Evolutionary conservation across 2,113 vertebrate species (phyloP), one percentile per base, ranked within the genome.

Genomic region (Megaptera novaeangliae): DNA sequence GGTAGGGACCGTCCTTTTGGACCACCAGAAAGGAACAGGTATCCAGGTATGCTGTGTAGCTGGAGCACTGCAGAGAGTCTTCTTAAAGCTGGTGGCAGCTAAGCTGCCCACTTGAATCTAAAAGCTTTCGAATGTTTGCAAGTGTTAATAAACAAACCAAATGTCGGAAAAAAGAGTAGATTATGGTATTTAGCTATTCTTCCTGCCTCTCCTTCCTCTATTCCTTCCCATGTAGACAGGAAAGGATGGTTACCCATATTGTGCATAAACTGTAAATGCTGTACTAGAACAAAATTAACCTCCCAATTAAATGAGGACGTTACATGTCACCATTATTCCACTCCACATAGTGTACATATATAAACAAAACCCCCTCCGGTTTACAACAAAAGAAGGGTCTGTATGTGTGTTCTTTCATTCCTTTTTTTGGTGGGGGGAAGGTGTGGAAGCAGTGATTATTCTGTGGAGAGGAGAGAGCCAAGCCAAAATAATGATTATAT

Each of bases 401-500:
- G 20, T 83, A 13, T 34, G 2, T 39, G 0, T 59, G 7, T 59
- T 20, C 52, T 81, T 34, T n/a, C 39, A 29, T 61, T 64, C 2
- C 23, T 34, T 64, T 66, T 75, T 34, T 39, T 3, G 29, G 41
- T 7, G 6, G 10, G 25, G 17, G 21, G 14, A 25, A 18, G 36
- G 14, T 10, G 18, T 36, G 9, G 8, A 14, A 36, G 31, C 17
- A 11, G 3, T 87, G 23, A 82, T 17, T 77, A 69, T 72, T 92
- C 36, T 93, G 46, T 90, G 64, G 63, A 78, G 44, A 90, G 34
- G 55, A 95, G 17, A 29, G 3, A 75, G 1, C n/a, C 41, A 91
- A 82, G 59, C 63, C 93, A 91, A 74, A 84, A 88, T 90, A 52
- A 78, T 83, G 36, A 72, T 31, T 39, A 34, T 52, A 57, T 74